Conservation (phyloP, 2,113 vertebrate species). For the Sturnus vulgaris region DNA sequence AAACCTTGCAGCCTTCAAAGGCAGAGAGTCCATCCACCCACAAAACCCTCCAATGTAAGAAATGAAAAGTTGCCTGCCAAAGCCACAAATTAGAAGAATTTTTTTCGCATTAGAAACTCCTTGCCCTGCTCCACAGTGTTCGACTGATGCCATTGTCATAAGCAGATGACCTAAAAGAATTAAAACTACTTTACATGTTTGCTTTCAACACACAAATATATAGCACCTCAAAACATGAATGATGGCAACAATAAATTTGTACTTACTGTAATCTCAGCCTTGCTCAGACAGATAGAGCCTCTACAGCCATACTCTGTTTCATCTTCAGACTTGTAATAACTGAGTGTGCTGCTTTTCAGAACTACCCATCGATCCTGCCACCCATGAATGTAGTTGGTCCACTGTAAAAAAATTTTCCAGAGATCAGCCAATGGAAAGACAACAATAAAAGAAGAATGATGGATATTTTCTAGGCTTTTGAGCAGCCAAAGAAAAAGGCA, state of each 20-base stretch:
- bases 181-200: neutral
- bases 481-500: neutral
- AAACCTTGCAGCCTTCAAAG: neutral
- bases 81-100: neutral
- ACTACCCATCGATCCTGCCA: constrained; percentile 99
- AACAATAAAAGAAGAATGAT: neutral
- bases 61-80: neutral
- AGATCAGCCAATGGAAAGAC: neutral
- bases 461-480: neutral
- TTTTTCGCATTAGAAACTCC: neutral
- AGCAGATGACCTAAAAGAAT: neutral
- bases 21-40: neutral
- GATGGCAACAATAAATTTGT: neutral
- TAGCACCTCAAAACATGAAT: neutral
- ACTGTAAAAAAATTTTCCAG: constrained; percentile 71
- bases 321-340: constrained; percentile 97
- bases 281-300: constrained; percentile 95
- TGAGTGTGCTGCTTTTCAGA: constrained; percentile 90
- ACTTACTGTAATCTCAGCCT: constrained; percentile 95
- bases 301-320: constrained; percentile 95
- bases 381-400: constrained; percentile 99
- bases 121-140: neutral
- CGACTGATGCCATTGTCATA: neutral
- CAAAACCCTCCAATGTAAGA: neutral
- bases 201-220: neutral